phyloP scores from a whole-genome alignment of 1,140 invertebrate genomes.

The Ceratitis capitata region DNA sequence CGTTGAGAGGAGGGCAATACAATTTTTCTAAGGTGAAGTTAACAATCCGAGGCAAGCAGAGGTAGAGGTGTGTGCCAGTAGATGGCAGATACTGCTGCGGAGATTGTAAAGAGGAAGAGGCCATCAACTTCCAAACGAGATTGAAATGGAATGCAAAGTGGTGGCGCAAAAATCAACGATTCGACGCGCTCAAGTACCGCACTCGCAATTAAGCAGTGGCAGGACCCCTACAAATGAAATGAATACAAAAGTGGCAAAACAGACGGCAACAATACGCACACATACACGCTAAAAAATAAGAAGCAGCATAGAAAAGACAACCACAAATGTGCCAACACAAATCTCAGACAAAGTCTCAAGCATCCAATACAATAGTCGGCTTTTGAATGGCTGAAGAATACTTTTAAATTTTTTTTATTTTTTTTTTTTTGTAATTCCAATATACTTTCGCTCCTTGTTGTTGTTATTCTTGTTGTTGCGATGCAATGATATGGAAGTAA shows the following conservation, averaged over 20 bases:
- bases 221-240: background rate
- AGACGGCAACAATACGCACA: no score
- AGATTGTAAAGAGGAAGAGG: no score
- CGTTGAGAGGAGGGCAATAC: background rate
- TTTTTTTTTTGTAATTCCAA: no score
- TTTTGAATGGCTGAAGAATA: background rate
- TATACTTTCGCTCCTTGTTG: background rate
- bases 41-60: background rate
- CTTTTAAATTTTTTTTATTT: no score
- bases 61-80: background rate
- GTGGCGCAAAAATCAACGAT: constrained; percentile 11
- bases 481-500: constrained; percentile 34
- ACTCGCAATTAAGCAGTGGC: constrained; percentile 16
- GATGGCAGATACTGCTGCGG: background rate
- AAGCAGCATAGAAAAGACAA: background rate
- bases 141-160: background rate
- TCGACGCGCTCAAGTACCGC: constrained; percentile 11
- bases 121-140: no score
- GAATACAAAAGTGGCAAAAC: background rate
- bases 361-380: background rate
- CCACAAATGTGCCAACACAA: constrained; percentile 30
- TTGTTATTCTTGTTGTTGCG: background rate
- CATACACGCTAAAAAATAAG: no score
- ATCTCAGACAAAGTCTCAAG: constrained; percentile 25
- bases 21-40: background rate